A percentile compares a stretch with the other conserved stretches of the same genome.
Conservation (phyloP, 2,113 vertebrate genomes). For the Bostrychus sinensis region DNA sequence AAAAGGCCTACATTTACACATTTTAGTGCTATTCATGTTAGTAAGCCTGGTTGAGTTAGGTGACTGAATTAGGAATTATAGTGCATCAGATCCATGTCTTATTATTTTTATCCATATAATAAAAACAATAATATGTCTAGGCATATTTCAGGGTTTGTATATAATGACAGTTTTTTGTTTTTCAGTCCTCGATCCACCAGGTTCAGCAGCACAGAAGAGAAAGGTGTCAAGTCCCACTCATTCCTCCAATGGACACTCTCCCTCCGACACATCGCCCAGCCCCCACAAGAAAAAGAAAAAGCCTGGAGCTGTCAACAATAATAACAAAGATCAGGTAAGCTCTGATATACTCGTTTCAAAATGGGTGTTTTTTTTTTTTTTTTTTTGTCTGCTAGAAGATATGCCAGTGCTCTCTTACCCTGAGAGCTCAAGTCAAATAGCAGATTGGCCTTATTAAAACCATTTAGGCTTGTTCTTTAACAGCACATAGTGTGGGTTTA, state of each 20-base stretch:
- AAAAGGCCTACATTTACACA: no score
- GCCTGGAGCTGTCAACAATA: conserved; percentile 89
- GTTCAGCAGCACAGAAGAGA: conserved; percentile 90
- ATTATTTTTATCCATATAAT: background rate
- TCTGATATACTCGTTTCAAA: background rate
- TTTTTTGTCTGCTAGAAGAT: no score
- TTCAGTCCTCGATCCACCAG: conserved; percentile 84
- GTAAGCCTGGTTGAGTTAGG: conserved; percentile 23
- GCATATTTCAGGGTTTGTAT: background rate
- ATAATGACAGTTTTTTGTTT: conserved; percentile 18
- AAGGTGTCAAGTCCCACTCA: conserved; percentile 94
- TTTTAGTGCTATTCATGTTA: conserved; percentile 17
- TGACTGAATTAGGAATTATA: no score
- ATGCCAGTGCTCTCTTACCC: no score
- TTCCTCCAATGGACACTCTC: conserved; percentile 97
- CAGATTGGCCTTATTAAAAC: no score
- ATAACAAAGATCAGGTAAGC: conserved; percentile 95
- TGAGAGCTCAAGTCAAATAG: background rate
- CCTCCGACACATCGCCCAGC: conserved; percentile 91
- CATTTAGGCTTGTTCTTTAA: no score
- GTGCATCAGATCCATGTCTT: no score
- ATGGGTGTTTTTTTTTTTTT: no score
- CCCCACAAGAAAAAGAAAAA: conserved; percentile 99
- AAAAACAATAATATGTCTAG: background rate
- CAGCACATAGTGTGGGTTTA: no score